Evolutionary conservation across 2,888 invertebrate species (phyloP).

Genomic region (Xestia sexstrigata): DNA sequence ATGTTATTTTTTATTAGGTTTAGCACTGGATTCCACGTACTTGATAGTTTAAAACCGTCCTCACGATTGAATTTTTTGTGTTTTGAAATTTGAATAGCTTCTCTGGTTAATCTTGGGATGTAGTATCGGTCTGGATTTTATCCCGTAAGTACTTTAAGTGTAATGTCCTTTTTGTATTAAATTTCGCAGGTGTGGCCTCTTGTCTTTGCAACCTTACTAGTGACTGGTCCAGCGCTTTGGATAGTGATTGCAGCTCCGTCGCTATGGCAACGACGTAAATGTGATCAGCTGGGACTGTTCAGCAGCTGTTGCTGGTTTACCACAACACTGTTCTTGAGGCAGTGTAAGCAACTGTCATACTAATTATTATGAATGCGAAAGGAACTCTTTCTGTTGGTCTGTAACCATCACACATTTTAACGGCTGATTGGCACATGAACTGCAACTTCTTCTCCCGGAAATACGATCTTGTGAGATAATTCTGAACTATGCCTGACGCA

Average conservation of each 20-base stretch:
- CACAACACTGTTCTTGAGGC: conserved; percentile 92
- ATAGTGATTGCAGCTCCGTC: conserved; percentile 92
- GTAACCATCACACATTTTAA: neutral
- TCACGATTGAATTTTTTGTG: no score
- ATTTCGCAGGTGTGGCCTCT: conserved; percentile 93
- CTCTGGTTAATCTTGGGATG: no score
- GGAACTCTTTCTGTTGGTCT: neutral
- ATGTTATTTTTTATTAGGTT: no score
- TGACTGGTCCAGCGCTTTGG: conserved; percentile 93
- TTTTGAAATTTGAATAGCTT: no score
- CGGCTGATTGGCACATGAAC: neutral
- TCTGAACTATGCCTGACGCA: no score
- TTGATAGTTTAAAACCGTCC: no score
- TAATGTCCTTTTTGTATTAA: no score
- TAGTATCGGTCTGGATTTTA: no score
- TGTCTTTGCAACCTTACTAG: conserved; percentile 91
- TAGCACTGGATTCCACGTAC: no score
- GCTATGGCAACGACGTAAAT: conserved; percentile 87
- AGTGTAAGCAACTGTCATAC: conserved; percentile 88
- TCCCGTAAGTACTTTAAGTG: no score
- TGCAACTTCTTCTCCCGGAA: no score
- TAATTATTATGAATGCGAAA: neutral
- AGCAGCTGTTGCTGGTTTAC: conserved; percentile 94
- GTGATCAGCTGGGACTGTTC: conserved; percentile 79
- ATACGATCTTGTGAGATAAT: no score